Percentiles rank a stretch among this genome's conserved stretches.
These are phyloP conservation scores for Pristionchus japonicus DNA, from an alignment of 2,888 invertebrate species.

Conservation along the genomic window DNA sequence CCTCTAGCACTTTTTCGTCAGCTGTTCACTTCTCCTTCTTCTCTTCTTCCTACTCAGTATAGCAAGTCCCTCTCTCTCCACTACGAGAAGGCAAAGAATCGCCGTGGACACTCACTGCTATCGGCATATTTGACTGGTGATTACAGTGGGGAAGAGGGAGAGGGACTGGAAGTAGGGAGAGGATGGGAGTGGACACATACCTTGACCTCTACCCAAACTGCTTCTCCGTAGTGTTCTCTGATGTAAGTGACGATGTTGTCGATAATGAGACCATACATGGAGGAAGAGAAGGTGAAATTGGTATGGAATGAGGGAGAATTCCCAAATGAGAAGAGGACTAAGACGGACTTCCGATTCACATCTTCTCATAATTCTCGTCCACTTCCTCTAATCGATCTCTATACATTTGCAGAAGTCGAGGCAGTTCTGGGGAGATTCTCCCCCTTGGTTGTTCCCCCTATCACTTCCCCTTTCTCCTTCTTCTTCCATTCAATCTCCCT, in stretches of 20 bases:
- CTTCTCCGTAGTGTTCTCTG: conserved; percentile 92
- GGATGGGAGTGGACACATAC: conserved; percentile 48
- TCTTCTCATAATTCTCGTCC: background rate
- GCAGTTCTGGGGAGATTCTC: background rate
- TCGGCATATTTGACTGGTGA: conserved; percentile 12
- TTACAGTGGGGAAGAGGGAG: background rate
- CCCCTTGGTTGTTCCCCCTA: background rate
- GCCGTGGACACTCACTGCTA: conserved; percentile 25
- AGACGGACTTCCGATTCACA: conserved; percentile 41
- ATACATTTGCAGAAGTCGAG: background rate
- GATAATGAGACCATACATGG: conserved; percentile 94
- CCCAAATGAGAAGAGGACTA: background rate
- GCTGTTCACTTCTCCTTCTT: conserved; percentile 27
- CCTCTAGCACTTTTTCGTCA: background rate
- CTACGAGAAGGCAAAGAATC: conserved; percentile 19
- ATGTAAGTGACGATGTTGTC: conserved; percentile 95
- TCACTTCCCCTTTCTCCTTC: conserved; percentile 32
- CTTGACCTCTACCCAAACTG: conserved; percentile 82
- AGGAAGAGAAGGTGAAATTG: background rate
- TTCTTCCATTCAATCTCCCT: background rate
- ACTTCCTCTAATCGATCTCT: conserved; percentile 9
- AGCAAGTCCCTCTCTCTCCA: background rate
- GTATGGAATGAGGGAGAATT: background rate
- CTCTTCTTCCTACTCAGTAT: conserved; percentile 5
- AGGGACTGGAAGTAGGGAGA: background rate